Evolutionary conservation across 2,888 invertebrate species (phyloP), one percentile per base, ranked within the genome.

Genomic region (Epistrophe eligans): DNA sequence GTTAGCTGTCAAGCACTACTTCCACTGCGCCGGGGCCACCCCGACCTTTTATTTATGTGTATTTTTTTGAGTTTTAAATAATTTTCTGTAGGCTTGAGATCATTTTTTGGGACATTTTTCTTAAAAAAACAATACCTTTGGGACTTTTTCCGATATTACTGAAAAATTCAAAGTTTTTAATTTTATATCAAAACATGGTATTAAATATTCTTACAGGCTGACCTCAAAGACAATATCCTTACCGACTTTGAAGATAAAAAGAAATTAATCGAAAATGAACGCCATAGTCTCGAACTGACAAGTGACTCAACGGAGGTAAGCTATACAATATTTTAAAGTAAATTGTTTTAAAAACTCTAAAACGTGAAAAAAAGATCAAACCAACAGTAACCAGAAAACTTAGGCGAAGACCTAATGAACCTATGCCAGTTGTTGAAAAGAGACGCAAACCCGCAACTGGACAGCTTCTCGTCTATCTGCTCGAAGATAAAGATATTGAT

Each of bases 321-420:
- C 62, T 38, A 5, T 96, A 90, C 89, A 66, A 66, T 43, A 4
- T 13, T 67, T 9, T 2, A 38, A n/a, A 24, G 11, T 4, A 17
- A 28, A 40, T 57, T 67, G 48, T 77, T 83, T 19, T 4, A 11
- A 32, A 17, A 50, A 10, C 8, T 5, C 1, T 66, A 0, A 10
- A 70, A 48, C 5, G 0, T 13, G 40, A 60, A 35, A 8, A 32
- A 55, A 92, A 96, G 95, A 95, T 97, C n/a, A 99, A 99, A 91
- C 98, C 99, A 13, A 97, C 97, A n/a, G 97, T 98, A 94, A 99
- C 99, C 40, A 94, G 99, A 35, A 99, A 99, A 92, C 93, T 99
- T 35, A 94, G 99, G 6, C 94, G 99, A 84, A 94, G 99, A 32
- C 98, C 98, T 0, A 99, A 99, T 92, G 99, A 99, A 92, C 99